Conservation (phyloP, 37 sponge, comb jelly and placozoan genomes). For the Halisarca cf. caerulea region DNA sequence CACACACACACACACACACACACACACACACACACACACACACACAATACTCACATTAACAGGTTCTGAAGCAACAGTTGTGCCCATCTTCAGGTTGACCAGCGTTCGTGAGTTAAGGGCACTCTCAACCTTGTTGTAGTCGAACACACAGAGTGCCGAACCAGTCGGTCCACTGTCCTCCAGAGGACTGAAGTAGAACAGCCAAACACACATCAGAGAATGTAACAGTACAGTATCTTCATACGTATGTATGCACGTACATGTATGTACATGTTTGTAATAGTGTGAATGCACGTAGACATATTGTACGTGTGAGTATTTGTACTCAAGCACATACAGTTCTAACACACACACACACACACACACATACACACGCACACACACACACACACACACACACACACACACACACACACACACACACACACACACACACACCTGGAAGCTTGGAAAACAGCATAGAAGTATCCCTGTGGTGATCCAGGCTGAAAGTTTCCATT, state of each 20-base stretch:
- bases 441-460: constrained; percentile 58
- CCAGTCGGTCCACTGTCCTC: constrained; percentile 74
- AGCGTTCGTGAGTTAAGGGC: background rate
- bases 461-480: constrained; percentile 29
- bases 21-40: no score
- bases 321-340: no score
- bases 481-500: constrained; percentile 7
- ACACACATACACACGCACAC: constrained; percentile 1
- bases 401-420: background rate
- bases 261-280: background rate
- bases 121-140: constrained; percentile 27
- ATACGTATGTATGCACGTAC: background rate
- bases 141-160: constrained; percentile 83
- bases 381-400: background rate
- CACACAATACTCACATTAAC: constrained; percentile 9
- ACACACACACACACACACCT: constrained; percentile 35
- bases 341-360: background rate
- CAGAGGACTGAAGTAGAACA: constrained; percentile 1
- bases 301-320: no score
- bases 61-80: background rate
- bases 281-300: no score
- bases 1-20: no score
- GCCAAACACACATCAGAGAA: no score
- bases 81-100: background rate
- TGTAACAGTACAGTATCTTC: background rate